Evolutionary conservation across 2,888 invertebrate species (phyloP), one percentile per base, ranked within the genome.

Genomic region (Drosophila kanekoi): DNA sequence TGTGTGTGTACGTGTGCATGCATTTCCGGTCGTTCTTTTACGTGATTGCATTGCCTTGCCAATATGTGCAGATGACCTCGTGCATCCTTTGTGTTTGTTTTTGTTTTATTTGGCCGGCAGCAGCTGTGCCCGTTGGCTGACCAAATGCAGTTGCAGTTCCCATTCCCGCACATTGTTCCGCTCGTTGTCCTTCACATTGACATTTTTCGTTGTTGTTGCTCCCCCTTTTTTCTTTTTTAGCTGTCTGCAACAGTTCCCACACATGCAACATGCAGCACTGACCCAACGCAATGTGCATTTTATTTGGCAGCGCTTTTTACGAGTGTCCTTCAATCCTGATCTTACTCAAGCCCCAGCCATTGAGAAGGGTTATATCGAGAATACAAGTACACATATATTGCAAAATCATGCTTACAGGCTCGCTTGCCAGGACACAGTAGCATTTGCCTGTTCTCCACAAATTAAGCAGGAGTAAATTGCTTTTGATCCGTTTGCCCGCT

Each of bases 21-120:
- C 74, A 81, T 77, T 81, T 86, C 87, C 89, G 79, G 81, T 72
- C 85, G 69, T 72, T 78, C 73, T 71, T 68, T 78, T 68, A 56
- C 64, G 75, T 75, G 79, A 74, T 71, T 79, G 66, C 78, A 72
- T 66, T 64, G 72, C 62, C 57, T 47, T 47, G 53, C 45, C 58
- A 59, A 54, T 52, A 44, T 54, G 56, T 54, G 59, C 74, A 66
- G 60, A 56, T 75, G 77, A 76, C 68, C 76, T 59, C 52, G 63
- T 16, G 32, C 35, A 37, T 43, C 13, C 8, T 32, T 10, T 49
- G 13, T 11, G 40, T 33, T 35, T 28, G 13, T 11, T 44, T 33
- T 35, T 28, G n/a, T 44, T 47, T 40, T 23, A 57, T 64, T 48
- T 59, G 61, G 54, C 28, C 32, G 5, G 4, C 59, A 41, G 48